These are phyloP conservation scores for Homarus gammarus DNA, from an alignment of 2,888 invertebrate species.

Conservation along the genomic window DNA sequence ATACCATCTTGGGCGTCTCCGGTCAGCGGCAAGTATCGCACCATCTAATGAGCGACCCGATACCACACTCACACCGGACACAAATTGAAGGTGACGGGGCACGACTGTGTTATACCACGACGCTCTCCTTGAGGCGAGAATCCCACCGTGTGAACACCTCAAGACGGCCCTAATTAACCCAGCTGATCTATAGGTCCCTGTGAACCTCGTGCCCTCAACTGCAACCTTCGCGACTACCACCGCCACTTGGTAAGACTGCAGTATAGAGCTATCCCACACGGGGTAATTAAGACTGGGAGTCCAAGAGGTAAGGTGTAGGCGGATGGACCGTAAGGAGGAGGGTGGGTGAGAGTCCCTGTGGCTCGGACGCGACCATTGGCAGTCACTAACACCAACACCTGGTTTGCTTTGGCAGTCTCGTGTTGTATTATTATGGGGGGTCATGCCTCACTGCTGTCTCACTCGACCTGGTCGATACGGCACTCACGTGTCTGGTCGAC, in stretches of 20 bases:
- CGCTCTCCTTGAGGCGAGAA: slow-evolving; percentile 16
- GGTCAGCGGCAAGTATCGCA: slow-evolving; percentile 45
- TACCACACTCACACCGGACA: slow-evolving; percentile 41
- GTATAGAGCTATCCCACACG: not conserved
- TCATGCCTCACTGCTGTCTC: no score
- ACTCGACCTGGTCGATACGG: no score
- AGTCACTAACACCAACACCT: slow-evolving; percentile 42
- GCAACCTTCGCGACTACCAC: slow-evolving; percentile 44
- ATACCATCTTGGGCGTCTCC: slow-evolving; percentile 59
- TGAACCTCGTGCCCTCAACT: slow-evolving; percentile 15
- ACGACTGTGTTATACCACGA: slow-evolving; percentile 22
- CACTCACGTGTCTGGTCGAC: no score
- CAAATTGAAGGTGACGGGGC: slow-evolving; percentile 56
- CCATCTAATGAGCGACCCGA: slow-evolving; percentile 60
- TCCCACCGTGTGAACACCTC: slow-evolving; percentile 26
- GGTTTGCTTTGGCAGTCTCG: slow-evolving; percentile 30
- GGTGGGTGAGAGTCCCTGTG: not conserved
- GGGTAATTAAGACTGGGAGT: not conserved
- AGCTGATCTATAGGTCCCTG: not conserved
- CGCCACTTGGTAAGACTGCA: not conserved
- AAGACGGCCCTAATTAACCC: no score
- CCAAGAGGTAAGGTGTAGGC: not conserved
- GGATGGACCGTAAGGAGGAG: not conserved
- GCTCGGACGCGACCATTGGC: slow-evolving; percentile 9
- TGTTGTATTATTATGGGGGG: no score